phyloP scores from a whole-genome alignment of 2,888 invertebrate species.

The Tipula vernalis region DNA sequence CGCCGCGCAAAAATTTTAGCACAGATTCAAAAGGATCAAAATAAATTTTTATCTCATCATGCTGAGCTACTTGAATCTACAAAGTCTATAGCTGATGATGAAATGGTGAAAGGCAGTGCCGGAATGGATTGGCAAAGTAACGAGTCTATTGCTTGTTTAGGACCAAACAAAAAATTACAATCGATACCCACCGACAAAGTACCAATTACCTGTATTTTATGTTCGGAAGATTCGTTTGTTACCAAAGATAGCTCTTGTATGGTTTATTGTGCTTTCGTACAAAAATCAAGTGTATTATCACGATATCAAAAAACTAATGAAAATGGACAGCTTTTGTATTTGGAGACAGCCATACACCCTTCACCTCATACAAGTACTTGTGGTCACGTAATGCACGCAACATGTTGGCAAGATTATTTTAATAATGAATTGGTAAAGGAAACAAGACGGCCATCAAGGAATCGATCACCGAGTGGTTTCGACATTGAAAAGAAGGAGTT shows the following conservation, averaged over 20 bases:
- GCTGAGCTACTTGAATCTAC: conserved; percentile 67
- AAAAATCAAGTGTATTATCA: conserved; percentile 70
- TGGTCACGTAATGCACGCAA: conserved; percentile 93
- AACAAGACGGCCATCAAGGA: conserved; percentile 70
- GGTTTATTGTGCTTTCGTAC: conserved; percentile 85
- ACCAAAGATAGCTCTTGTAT: conserved; percentile 59
- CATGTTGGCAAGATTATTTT: conserved; percentile 89
- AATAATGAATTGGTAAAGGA: conserved; percentile 81
- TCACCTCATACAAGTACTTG: conserved; percentile 88
- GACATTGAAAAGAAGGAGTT: conserved; percentile 89
- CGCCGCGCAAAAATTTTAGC: conserved; percentile 84
- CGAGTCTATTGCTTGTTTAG: conserved; percentile 35
- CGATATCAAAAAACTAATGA: conserved; percentile 14
- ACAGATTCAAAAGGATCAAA: conserved; percentile 86
- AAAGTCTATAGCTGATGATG: conserved; percentile 32
- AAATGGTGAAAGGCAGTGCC: conserved; percentile 29
- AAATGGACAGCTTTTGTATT: conserved; percentile 26
- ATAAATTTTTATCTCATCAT: conserved; percentile 82
- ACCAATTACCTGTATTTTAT: conserved; percentile 76
- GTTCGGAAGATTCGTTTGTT: conserved; percentile 83
- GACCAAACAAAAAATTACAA: conserved; percentile 42
- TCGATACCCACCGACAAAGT: conserved; percentile 39
- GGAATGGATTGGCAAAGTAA: conserved; percentile 23
- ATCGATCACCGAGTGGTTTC: conserved; percentile 73
- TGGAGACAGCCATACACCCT: conserved; percentile 46